Evolutionary conservation across 2,888 invertebrate species (phyloP).

Genomic region (Gonocerus acuteangulatus): DNA sequence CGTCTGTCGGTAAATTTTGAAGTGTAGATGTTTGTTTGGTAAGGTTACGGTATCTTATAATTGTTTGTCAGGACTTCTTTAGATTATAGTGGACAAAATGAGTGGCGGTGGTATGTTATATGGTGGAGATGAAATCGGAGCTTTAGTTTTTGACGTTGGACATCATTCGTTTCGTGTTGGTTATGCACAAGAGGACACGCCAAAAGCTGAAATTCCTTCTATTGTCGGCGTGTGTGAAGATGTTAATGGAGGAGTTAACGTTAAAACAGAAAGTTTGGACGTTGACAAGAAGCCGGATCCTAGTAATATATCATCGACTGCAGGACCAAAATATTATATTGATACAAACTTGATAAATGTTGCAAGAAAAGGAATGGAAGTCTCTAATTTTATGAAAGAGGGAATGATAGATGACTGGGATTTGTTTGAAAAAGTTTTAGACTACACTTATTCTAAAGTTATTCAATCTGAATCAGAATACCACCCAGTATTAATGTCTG

Average conservation of each 20-base stretch:
- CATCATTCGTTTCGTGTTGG: slow-evolving; percentile 84
- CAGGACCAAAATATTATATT: slow-evolving; percentile 69
- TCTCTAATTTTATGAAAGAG: slow-evolving; percentile 89
- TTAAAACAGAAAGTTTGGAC: slow-evolving; percentile 58
- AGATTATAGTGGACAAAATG: no score
- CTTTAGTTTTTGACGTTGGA: slow-evolving; percentile 93
- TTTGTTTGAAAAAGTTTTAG: slow-evolving; percentile 89
- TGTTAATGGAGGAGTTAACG: slow-evolving; percentile 48
- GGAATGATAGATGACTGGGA: slow-evolving; percentile 99
- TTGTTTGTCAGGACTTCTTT: no score
- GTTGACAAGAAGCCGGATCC: slow-evolving; percentile 63
- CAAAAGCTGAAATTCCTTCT: slow-evolving; percentile 94
- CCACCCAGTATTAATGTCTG: slow-evolving; percentile 95
- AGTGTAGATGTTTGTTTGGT: no score
- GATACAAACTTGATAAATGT: slow-evolving; percentile 90
- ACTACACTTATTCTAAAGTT: slow-evolving; percentile 88
- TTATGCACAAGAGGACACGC: slow-evolving; percentile 97
- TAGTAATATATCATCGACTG: slow-evolving; percentile 55
- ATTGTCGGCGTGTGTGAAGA: slow-evolving; percentile 78
- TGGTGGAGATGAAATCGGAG: slow-evolving; percentile 97
- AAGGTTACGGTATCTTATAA: no score
- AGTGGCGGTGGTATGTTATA: slow-evolving; percentile 62
- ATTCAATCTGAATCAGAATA: slow-evolving; percentile 90
- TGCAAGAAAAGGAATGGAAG: slow-evolving; percentile 81
- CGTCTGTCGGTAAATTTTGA: not conserved